phyloP scores from a whole-genome alignment of 2,797 vertebrate species.

The Morus bassanus region DNA sequence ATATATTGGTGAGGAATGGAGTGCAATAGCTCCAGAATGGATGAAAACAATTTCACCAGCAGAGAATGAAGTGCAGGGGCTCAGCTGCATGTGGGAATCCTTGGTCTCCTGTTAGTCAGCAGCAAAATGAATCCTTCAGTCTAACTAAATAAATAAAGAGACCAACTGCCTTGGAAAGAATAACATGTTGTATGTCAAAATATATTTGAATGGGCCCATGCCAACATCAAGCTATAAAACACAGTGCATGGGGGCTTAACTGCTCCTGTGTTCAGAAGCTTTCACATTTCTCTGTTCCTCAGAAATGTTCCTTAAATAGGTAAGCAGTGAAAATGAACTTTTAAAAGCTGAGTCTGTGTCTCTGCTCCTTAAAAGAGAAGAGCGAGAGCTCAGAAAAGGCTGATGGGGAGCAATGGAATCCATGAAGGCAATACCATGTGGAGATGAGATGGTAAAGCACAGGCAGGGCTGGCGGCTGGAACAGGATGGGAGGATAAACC shows the following conservation, averaged over 20 bases:
- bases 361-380: neutral
- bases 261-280: neutral
- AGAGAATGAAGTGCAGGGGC: slow-evolving; percentile 10
- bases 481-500: neutral
- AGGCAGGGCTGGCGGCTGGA: neutral
- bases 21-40: slow-evolving; percentile 7
- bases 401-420: neutral
- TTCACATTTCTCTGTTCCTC: neutral
- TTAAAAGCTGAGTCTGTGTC: neutral
- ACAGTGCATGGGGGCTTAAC: neutral
- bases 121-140: slow-evolving; percentile 26
- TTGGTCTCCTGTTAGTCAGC: neutral
- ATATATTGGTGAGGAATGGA: slow-evolving; percentile 38
- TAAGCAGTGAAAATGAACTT: neutral
- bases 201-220: neutral
- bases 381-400: neutral
- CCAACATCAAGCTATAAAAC: neutral
- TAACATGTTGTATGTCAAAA: slow-evolving; percentile 8
- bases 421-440: neutral
- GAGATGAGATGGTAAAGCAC: neutral
- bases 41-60: slow-evolving; percentile 47
- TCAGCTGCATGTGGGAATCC: slow-evolving; percentile 48
- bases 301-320: neutral
- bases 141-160: slow-evolving; percentile 44
- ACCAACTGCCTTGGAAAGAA: slow-evolving; percentile 29